phyloP scores from a whole-genome alignment of 2,888 invertebrate genomes.

The Agapostemon virescens region DNA sequence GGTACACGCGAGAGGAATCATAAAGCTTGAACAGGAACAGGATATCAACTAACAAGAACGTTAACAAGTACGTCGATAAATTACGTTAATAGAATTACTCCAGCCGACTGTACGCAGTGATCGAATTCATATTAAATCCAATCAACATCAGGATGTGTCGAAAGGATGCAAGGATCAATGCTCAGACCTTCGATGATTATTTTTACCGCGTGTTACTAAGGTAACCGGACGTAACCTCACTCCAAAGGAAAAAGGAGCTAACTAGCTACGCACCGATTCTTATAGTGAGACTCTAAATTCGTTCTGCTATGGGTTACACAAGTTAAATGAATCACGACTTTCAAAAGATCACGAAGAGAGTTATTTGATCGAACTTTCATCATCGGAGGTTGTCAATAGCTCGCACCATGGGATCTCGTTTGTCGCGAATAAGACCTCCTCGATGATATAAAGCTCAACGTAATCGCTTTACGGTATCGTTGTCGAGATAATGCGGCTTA shows the following conservation, averaged over 20 bases:
- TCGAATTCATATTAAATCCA: not conserved
- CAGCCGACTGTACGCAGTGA: not conserved
- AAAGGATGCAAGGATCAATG: constrained; percentile 3
- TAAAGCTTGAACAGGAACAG: not conserved
- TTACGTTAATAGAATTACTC: not conserved
- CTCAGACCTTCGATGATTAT: not conserved
- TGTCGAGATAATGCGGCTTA: constrained; percentile 23
- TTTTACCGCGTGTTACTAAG: not conserved
- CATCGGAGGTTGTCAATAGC: not conserved
- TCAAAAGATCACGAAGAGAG: not conserved
- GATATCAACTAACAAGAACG: not conserved
- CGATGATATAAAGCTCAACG: constrained; percentile 7
- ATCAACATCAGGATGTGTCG: not conserved
- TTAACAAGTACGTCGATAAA: not conserved
- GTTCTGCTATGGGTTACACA: not conserved
- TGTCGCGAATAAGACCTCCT: constrained; percentile 1
- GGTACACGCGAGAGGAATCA: not conserved
- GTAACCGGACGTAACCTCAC: not conserved
- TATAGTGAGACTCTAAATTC: not conserved
- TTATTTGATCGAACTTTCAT: constrained; percentile 19
- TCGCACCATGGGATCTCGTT: not conserved
- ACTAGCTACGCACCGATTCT: not conserved
- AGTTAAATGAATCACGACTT: not conserved
- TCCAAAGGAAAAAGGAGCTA: not conserved
- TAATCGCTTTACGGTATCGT: constrained; percentile 31